Percentiles rank a stretch among this genome's conserved stretches.
phyloP scores from a whole-genome alignment of 2,888 invertebrate genomes.

The Gonocerus acuteangulatus region DNA sequence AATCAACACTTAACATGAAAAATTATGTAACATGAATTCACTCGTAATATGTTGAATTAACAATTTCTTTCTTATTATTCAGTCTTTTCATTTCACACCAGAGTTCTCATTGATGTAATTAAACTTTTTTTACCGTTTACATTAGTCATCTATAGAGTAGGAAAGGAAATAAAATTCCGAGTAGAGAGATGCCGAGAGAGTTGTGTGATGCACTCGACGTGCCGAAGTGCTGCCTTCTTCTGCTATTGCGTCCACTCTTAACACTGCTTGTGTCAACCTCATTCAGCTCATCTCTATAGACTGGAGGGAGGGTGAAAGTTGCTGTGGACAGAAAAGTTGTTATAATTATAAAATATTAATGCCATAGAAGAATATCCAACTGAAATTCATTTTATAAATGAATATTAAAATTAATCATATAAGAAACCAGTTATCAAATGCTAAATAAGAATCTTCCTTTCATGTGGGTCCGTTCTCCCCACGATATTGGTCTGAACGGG shows the following conservation, averaged over 20 bases:
- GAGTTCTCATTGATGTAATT: no score
- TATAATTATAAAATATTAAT: not conserved
- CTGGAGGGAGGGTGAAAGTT: constrained; percentile 4
- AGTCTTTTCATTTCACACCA: no score
- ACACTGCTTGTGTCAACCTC: constrained; percentile 31
- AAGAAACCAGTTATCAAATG: no score
- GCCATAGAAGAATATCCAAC: no score
- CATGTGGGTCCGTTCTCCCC: no score
- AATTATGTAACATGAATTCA: no score
- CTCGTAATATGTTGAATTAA: no score
- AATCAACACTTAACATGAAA: no score
- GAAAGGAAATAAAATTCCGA: not conserved
- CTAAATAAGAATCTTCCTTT: no score
- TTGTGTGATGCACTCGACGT: not conserved
- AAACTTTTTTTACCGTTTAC: no score
- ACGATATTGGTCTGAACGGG: no score
- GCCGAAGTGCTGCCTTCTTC: constrained; percentile 22
- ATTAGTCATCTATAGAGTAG: constrained; percentile 4
- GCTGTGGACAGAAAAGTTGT: not conserved
- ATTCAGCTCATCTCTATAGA: constrained; percentile 16
- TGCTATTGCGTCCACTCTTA: constrained; percentile 24
- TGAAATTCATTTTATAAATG: not conserved
- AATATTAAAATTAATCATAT: not conserved
- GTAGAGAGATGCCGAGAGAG: not conserved
- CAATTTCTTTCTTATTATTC: no score